These are phyloP conservation scores for Cryptoprocta ferox DNA, from an alignment of 2,797 vertebrate genomes.

Conservation along the genomic window DNA sequence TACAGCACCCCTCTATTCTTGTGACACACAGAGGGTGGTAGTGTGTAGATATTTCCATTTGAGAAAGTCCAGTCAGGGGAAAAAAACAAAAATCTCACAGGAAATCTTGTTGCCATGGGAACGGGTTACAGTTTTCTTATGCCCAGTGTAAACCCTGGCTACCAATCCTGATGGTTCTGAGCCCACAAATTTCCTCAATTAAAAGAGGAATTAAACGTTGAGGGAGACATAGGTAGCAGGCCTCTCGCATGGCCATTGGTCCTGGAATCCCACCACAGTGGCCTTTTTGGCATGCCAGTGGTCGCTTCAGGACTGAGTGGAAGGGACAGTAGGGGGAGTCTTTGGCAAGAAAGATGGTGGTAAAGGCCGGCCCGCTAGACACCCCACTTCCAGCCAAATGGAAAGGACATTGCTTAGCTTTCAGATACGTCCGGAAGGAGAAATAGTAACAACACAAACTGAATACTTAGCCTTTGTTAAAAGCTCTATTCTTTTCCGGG, in stretches of 20 bases:
- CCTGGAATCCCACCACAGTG: not conserved
- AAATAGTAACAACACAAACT: slow-evolving; percentile 5
- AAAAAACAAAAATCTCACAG: not conserved
- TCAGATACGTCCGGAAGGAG: slow-evolving; percentile 13
- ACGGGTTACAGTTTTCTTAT: slow-evolving; percentile 31
- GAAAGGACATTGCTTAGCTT: slow-evolving; percentile 18
- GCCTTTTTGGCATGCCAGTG: not conserved
- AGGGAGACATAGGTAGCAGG: not conserved
- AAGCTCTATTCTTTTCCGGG: not conserved
- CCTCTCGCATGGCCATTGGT: not conserved
- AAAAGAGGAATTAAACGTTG: slow-evolving; percentile 33
- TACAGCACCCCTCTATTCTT: not conserved
- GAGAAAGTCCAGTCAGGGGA: not conserved
- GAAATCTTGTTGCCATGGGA: slow-evolving; percentile 36
- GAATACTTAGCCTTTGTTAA: slow-evolving; percentile 36
- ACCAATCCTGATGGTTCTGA: slow-evolving; percentile 41
- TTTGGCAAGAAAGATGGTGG: not conserved
- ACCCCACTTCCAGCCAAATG: not conserved
- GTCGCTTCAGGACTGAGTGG: not conserved
- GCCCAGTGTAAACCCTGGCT: slow-evolving; percentile 38
- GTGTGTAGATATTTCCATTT: slow-evolving; percentile 11
- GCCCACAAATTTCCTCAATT: slow-evolving; percentile 13
- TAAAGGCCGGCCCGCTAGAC: not conserved
- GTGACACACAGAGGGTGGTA: not conserved
- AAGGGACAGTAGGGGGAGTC: not conserved